Evolutionary conservation across 2,113 vertebrate genomes (phyloP).

Genomic region (Sturnus vulgaris): DNA sequence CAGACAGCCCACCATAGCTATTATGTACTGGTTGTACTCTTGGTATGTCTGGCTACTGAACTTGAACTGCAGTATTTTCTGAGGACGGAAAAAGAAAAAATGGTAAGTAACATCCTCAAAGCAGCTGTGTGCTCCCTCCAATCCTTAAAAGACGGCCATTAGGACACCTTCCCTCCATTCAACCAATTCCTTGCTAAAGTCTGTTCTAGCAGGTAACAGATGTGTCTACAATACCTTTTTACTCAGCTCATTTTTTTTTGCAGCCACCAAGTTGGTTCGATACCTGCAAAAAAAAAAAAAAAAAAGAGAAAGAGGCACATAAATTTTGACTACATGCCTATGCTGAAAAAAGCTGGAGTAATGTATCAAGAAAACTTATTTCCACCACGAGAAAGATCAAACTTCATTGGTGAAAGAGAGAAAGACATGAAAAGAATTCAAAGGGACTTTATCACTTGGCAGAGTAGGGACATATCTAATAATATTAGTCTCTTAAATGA

Average conservation of each 20-base stretch:
- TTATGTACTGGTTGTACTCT: conserved; percentile 86
- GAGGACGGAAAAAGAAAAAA: not conserved
- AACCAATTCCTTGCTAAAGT: not conserved
- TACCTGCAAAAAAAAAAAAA: conserved; percentile 73
- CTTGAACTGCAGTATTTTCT: conserved; percentile 75
- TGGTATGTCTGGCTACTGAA: conserved; percentile 80
- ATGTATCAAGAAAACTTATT: not conserved
- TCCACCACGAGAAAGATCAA: not conserved
- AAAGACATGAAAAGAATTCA: not conserved
- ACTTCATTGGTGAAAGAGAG: not conserved
- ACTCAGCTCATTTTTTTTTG: conserved; percentile 79
- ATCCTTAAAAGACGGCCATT: not conserved
- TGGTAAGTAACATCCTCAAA: not conserved
- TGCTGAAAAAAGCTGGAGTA: not conserved
- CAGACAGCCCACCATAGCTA: conserved; percentile 84
- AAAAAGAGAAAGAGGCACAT: not conserved
- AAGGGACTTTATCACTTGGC: not conserved
- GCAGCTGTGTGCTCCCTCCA: not conserved
- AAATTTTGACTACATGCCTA: not conserved
- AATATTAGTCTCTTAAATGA: not conserved
- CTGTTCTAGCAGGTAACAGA: not conserved
- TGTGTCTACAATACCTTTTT: conserved; percentile 75
- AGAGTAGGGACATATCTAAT: not conserved
- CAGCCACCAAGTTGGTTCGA: conserved; percentile 82
- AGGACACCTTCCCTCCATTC: not conserved